These are phyloP conservation scores for Tarsius wallacei DNA, from an alignment of 2,797 vertebrate species.

Conservation along the genomic window DNA sequence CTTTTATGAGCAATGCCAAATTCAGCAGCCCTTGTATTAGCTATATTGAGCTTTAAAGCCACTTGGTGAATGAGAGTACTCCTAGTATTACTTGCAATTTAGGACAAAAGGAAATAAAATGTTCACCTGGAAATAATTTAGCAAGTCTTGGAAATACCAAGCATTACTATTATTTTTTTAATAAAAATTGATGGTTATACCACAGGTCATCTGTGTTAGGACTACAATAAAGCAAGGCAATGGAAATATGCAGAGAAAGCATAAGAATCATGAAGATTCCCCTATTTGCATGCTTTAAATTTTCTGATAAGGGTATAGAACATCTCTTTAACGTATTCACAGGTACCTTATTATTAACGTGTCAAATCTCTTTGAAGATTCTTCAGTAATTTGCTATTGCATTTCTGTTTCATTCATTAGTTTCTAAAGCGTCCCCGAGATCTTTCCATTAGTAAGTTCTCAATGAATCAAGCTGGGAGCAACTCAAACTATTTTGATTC, in stretches of 20 bases:
- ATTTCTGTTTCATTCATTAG: conserved; percentile 75
- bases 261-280: not conserved
- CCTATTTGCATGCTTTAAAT: not conserved
- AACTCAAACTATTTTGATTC: conserved; percentile 74
- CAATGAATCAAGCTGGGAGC: conserved; percentile 76
- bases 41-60: not conserved
- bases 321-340: conserved; percentile 56
- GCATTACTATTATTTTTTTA: not conserved
- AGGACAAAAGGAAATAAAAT: conserved; percentile 66
- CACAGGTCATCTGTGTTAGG: not conserved
- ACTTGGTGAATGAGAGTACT: conserved; percentile 55
- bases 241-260: conserved; percentile 38
- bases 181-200: not conserved
- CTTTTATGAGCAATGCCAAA: conserved; percentile 66
- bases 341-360: conserved; percentile 74
- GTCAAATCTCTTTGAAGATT: conserved; percentile 69
- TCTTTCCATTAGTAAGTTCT: conserved; percentile 71
- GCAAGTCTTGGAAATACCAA: conserved; percentile 52
- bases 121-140: conserved; percentile 58
- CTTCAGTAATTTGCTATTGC: conserved; percentile 63
- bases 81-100: conserved; percentile 65
- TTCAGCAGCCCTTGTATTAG: conserved; percentile 41
- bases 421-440: conserved; percentile 60
- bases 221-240: not conserved
- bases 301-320: conserved; percentile 55